Conservation (phyloP, 1,140 invertebrate genomes). For the Physella acuta region DNA sequence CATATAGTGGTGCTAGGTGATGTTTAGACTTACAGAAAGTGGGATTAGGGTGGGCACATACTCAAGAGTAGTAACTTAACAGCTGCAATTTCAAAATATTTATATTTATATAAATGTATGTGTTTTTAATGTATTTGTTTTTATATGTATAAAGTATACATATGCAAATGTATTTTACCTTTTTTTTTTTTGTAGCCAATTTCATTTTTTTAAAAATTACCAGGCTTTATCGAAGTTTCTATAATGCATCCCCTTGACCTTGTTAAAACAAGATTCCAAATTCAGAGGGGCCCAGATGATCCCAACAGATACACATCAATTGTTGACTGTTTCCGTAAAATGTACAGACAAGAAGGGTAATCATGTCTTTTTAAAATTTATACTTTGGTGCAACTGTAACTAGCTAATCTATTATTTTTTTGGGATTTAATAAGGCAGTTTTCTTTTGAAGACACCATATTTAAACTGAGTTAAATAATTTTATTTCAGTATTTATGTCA, state of each 20-base stretch:
- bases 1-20: too few relatives aligned
- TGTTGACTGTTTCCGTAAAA: constrained; percentile 83
- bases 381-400: neutral
- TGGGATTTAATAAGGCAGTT: too few relatives aligned
- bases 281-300: constrained; percentile 69
- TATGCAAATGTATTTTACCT: neutral
- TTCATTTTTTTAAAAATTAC: too few relatives aligned
- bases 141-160: neutral
- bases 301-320: constrained; percentile 77
- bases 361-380: too few relatives aligned
- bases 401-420: neutral
- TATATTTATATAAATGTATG: neutral
- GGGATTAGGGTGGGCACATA: too few relatives aligned
- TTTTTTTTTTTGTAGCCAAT: constrained; percentile 12
- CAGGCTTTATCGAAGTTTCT: constrained; percentile 84
- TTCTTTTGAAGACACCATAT: too few relatives aligned
- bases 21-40: too few relatives aligned
- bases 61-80: too few relatives aligned
- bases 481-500: too few relatives aligned
- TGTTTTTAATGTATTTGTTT: neutral
- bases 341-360: constrained; percentile 79
- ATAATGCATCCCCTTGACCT: constrained; percentile 94
- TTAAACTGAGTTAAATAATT: too few relatives aligned
- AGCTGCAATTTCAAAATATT: too few relatives aligned
- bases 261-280: constrained; percentile 84